These are phyloP conservation scores for Drosophila miranda DNA, from an alignment of 1,140 invertebrate genomes.

Conservation along the genomic window DNA sequence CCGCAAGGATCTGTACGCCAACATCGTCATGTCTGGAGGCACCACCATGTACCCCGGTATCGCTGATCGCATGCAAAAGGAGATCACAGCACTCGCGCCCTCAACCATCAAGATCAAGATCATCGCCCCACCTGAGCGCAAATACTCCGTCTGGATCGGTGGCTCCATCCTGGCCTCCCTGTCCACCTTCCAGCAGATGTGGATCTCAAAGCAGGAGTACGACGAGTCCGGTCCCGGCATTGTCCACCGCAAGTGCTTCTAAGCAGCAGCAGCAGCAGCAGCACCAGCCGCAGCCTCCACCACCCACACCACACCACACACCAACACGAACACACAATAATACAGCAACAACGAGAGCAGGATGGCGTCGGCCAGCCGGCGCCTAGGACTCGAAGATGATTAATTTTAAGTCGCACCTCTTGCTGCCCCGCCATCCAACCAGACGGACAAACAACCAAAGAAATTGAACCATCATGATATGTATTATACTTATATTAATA, in stretches of 20 bases:
- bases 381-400: slow-evolving; percentile 64
- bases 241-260: slow-evolving; percentile 98
- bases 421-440: slow-evolving; percentile 68
- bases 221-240: slow-evolving; percentile 97
- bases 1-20: slow-evolving; percentile 97
- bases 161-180: slow-evolving; percentile 93
- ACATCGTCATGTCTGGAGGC: slow-evolving; percentile 97
- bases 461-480: slow-evolving; percentile 60
- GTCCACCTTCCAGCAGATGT: slow-evolving; percentile 96
- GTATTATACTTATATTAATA: slow-evolving; percentile 78
- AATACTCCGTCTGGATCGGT: slow-evolving; percentile 96
- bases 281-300: background rate
- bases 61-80: slow-evolving; percentile 94
- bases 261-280: slow-evolving; percentile 82
- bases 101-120: slow-evolving; percentile 98
- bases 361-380: slow-evolving; percentile 45
- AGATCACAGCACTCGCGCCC: slow-evolving; percentile 93
- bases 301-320: slow-evolving; percentile 27
- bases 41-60: slow-evolving; percentile 98
- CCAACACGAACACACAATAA: slow-evolving; percentile 46
- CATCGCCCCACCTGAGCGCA: slow-evolving; percentile 95
- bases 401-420: slow-evolving; percentile 75
- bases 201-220: slow-evolving; percentile 98
- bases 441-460: slow-evolving; percentile 32
- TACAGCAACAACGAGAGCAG: slow-evolving; percentile 47